Conservation (phyloP, 2,888 invertebrate genomes). For the Cephus nigrinus region DNA sequence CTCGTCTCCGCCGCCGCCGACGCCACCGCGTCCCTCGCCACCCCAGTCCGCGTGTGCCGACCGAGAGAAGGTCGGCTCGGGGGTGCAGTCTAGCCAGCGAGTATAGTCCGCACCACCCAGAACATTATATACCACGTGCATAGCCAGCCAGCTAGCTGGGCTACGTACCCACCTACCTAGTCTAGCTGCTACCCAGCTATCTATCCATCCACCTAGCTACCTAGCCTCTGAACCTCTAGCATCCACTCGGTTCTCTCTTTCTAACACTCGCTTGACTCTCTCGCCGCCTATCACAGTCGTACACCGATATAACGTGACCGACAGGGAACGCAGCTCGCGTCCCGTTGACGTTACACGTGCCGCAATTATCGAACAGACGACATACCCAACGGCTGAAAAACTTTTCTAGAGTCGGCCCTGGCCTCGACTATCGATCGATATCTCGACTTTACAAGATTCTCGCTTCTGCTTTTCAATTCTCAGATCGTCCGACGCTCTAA, state of each 20-base stretch:
- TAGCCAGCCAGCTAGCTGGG: too few relatives aligned
- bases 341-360: neutral
- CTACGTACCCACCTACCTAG: too few relatives aligned
- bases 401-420: too few relatives aligned
- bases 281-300: neutral
- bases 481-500: too few relatives aligned
- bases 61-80: slow-evolving; percentile 35
- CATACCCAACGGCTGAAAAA: too few relatives aligned
- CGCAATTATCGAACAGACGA: too few relatives aligned
- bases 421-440: too few relatives aligned
- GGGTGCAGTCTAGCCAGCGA: slow-evolving; percentile 60
- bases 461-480: too few relatives aligned
- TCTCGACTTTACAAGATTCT: too few relatives aligned
- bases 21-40: slow-evolving; percentile 52
- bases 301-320: neutral
- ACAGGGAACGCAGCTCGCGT: too few relatives aligned
- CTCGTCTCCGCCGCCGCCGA: slow-evolving; percentile 52
- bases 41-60: slow-evolving; percentile 50
- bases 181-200: too few relatives aligned
- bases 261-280: neutral
- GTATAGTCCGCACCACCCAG: slow-evolving; percentile 47
- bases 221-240: neutral
- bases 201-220: too few relatives aligned
- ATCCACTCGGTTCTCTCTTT: neutral
- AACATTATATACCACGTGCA: neutral